Evolutionary conservation across 2,888 invertebrate species (phyloP).

Genomic region (Cantharis flavilabris): DNA sequence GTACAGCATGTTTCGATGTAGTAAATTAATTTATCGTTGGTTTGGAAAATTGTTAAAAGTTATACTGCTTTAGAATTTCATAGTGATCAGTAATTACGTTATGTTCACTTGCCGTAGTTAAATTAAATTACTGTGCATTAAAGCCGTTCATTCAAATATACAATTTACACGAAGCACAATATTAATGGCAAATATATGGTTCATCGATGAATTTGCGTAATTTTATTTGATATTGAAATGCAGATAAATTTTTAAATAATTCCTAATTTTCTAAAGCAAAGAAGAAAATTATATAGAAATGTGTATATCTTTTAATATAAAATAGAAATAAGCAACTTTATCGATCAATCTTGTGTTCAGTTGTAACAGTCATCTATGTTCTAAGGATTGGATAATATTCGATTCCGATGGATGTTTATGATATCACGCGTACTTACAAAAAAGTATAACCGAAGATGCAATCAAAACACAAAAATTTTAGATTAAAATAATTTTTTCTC

Average conservation of each 20-base stretch:
- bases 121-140: constrained; percentile 11
- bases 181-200: not conserved
- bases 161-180: not conserved
- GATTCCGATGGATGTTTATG: too few relatives aligned
- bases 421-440: too few relatives aligned
- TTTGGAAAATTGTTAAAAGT: constrained; percentile 10
- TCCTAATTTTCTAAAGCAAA: too few relatives aligned
- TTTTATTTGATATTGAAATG: not conserved
- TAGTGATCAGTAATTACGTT: constrained; percentile 11
- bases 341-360: too few relatives aligned
- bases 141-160: not conserved
- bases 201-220: not conserved
- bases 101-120: constrained; percentile 8
- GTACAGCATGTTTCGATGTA: not conserved
- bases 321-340: too few relatives aligned
- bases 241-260: not conserved
- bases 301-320: too few relatives aligned
- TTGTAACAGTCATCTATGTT: too few relatives aligned
- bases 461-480: too few relatives aligned
- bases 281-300: too few relatives aligned
- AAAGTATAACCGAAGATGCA: too few relatives aligned
- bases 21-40: not conserved
- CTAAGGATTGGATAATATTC: too few relatives aligned
- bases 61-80: constrained; percentile 6
- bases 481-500: too few relatives aligned